Evolutionary conservation across 2,888 invertebrate genomes (phyloP), one percentile per base, ranked within the genome.

Genomic region (Clanis bilineata): DNA sequence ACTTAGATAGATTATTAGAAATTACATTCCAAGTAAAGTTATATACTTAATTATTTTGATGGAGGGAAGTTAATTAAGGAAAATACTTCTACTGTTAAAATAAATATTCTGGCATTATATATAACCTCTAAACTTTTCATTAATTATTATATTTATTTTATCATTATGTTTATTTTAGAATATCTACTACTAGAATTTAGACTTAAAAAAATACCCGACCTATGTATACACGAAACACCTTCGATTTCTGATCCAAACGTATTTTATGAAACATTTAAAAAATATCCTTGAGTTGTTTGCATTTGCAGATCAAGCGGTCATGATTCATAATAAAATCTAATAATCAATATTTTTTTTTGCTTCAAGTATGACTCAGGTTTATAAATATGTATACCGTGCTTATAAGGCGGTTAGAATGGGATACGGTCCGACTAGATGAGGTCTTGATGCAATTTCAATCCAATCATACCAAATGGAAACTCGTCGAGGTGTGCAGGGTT

Each of bases 401-500:
- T 51, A 51, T 51, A 51, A 18, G 51, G 51, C 18, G 28, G 4
- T 28, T 51, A 51, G 45, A 45, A 23, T 45, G 45, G 51, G 18
- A 51, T 51, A 32, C 18, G 18, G 51, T 18, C 51, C 18, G 18
- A 51, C 51, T 32, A 32, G 51, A 51, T 28, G 45, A 45, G 45
- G 45, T 45, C 55, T 56, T 23, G 44, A 60, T 61, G 56, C 60
- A 45, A 63, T 56, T 58, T 23, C 43, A 57, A 56, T 58, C 60
- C 57, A 61, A 66, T 62, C 55, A 62, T 58, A 62, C 64, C 64
- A 63, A 64, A 64, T 61, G 18, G 28, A 51, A 51, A 51, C 51
- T 9, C 28, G 51, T 32, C 28, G 28, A 32, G 28, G 45, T 25
- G 45, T 45, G n/a, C 25, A 45, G 12, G 45, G n/a, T n/a, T n/a